Base-by-base conservation (phyloP, 2,888 invertebrate species). In the Tigriopus californicus region DNA sequence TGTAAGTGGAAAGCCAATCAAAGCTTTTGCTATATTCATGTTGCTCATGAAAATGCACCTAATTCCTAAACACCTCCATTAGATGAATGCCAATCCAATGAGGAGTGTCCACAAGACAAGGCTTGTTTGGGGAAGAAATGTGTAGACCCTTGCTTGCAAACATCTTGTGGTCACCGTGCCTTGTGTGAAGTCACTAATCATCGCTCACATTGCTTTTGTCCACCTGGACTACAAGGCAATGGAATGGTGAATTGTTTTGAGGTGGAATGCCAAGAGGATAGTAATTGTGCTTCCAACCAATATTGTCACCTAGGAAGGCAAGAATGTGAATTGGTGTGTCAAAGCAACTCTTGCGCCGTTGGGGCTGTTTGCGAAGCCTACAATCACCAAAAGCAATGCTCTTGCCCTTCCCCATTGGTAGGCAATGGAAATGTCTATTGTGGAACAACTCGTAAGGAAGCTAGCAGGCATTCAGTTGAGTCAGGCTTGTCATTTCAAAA, bases 51-150 rank as follows among this genome's bases (percentile, higher is more conserved):
- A 11, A 54, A 33, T n/a, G 12, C 41, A 18, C 1, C 15, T 33
- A 13, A 15, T 41, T 54, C 15, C 8, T 33, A 25, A 15, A 40
- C 12, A n/a, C 5, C 15, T 33, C 10, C n/a, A 10, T 8, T 49
- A 22, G 83, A 87, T 66, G 83, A 86, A 72, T 87, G 87, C 69
- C 80, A 85, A 64, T 80, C 84, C 61, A 87, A 86, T 68, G 80
- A 84, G 0, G 87, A 88, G 70, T 88, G 88, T 67, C 68, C 76
- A 82, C 70, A 77, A 80, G 62, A 63, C 55, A 85, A 86, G n/a
- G 86, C 85, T n/a, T 88, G 89, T 67, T 80, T 86, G 41, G 80
- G 80, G 64, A 84, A 85, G 67, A 86, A 79, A 69, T 90, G 89
- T 70, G 74, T 76, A 42, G 79, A 83, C 68, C 84, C 73, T 75